Base-by-base conservation (phyloP, 2,113 vertebrate species). In the Mirounga angustirostris region DNA sequence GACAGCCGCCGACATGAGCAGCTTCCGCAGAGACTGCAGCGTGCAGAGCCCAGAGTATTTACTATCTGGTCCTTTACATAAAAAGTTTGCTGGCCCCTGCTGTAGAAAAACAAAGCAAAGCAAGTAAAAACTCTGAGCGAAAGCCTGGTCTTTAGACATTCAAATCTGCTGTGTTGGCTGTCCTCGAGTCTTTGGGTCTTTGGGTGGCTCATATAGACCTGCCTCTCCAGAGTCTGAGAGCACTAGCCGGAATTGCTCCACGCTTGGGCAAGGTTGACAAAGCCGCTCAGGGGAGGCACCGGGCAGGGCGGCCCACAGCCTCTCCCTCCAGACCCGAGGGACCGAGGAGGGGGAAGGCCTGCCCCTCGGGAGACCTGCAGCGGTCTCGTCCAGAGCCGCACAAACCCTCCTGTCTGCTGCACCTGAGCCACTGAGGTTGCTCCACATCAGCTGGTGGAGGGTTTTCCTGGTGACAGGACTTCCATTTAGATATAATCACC, bases 401-500 rank as follows among this genome's bases (percentile, higher is more conserved):
- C 84, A 96, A 91, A 97, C 96, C 90, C 71, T 87, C 61, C 73
- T 90, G 69, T 83, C 89, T 58, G 71, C 58, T 28, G 40, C 21
- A 18, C n/a, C n/a, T 33, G 13, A 83, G 52, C 69, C 54, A n/a
- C 28, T 90, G 92, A 98, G 95, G 87, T 78, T 52, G 69, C 86
- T 89, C 81, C 43, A 4, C 22, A 2, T 96, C 96, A 96, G 94
- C 95, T 89, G 87, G 65, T 46, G 22, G 56, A 84, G 80, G 63
- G 87, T 96, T 91, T 84, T 78, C 69, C 79, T 50, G 82, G 74
- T 97, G 97, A 97, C 94, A 97, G 92, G 84, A 95, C 92, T 96
- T n/a, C 73, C 81, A 91, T 95, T 97, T 95, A 97, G 91, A 89
- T 58, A 94, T 88, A 97, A 98, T 97, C 92, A 97, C 95, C 97